A percentile compares a stretch with the other conserved stretches of the same genome.
Evolutionary conservation across 2,888 invertebrate species (phyloP).

Genomic region (Hyles lineata): DNA sequence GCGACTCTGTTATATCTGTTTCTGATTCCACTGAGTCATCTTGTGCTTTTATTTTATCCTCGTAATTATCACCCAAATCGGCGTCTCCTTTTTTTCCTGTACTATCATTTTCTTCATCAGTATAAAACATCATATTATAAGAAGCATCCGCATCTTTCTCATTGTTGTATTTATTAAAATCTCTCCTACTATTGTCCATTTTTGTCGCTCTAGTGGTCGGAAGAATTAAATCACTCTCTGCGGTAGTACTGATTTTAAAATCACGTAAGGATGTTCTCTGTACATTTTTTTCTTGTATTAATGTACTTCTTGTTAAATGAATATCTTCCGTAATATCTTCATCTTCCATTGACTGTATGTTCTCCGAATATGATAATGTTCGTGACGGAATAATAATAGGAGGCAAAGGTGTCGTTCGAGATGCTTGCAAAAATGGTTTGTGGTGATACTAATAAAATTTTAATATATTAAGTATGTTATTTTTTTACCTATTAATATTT

Average conservation of each 20-base stretch:
- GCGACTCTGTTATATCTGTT: neutral
- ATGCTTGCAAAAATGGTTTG: slow-evolving; percentile 43
- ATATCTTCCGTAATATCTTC: slow-evolving; percentile 34
- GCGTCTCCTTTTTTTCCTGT: slow-evolving; percentile 46
- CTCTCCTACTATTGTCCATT: slow-evolving; percentile 37
- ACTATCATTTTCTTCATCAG: slow-evolving; percentile 56
- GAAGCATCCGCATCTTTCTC: slow-evolving; percentile 54
- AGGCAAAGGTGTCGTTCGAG: slow-evolving; percentile 48
- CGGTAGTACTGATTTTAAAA: slow-evolving; percentile 35
- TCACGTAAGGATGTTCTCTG: slow-evolving; percentile 40
- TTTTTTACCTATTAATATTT: slow-evolving; percentile 5
- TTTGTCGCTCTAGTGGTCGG: slow-evolving; percentile 32
- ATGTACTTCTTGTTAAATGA: slow-evolving; percentile 43
- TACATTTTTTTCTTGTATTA: slow-evolving; percentile 34
- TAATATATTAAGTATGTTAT: neutral
- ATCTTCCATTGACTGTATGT: slow-evolving; percentile 46
- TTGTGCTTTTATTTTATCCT: slow-evolving; percentile 39
- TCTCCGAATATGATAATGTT: slow-evolving; percentile 46
- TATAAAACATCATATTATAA: slow-evolving; percentile 63
- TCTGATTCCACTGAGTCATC: slow-evolving; percentile 19
- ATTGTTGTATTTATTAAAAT: slow-evolving; percentile 40
- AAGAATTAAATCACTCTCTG: slow-evolving; percentile 39
- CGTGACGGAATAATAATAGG: slow-evolving; percentile 51
- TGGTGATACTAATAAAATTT: slow-evolving; percentile 36
- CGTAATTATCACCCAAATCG: slow-evolving; percentile 46